Conservation (phyloP, 2,113 vertebrate species). For the Pelecanus crispus region DNA sequence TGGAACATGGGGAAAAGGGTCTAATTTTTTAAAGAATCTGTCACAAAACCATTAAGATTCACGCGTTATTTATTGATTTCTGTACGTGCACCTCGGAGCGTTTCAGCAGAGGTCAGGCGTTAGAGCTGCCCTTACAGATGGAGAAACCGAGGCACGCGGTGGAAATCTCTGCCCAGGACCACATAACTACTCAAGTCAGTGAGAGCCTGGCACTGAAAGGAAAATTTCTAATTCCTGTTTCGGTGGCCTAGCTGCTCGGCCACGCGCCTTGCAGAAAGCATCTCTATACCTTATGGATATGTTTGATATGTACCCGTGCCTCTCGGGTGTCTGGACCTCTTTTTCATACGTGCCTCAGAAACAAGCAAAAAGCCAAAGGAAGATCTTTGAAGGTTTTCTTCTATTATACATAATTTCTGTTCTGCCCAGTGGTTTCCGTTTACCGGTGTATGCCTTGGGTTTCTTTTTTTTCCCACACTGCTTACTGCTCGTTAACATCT, state of each 20-base stretch:
- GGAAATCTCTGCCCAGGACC: background rate
- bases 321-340: background rate
- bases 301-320: background rate
- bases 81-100: background rate
- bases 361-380: background rate
- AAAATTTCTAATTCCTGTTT: background rate
- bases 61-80: background rate
- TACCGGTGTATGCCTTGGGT: background rate
- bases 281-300: background rate
- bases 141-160: background rate
- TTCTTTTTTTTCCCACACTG: background rate
- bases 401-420: background rate
- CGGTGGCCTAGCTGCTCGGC: too few relatives aligned
- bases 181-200: background rate
- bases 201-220: background rate
- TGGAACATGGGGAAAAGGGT: background rate
- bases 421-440: background rate
- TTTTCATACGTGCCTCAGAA: background rate
- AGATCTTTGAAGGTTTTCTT: background rate
- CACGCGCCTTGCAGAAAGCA: background rate
- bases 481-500: background rate
- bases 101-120: background rate
- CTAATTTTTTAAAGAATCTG: background rate
- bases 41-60: fast-evolving
- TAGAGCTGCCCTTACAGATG: background rate